Evolutionary conservation across 2,888 invertebrate species (phyloP), one percentile per base, ranked within the genome.

Genomic region (Aporophyla lueneburgensis): DNA sequence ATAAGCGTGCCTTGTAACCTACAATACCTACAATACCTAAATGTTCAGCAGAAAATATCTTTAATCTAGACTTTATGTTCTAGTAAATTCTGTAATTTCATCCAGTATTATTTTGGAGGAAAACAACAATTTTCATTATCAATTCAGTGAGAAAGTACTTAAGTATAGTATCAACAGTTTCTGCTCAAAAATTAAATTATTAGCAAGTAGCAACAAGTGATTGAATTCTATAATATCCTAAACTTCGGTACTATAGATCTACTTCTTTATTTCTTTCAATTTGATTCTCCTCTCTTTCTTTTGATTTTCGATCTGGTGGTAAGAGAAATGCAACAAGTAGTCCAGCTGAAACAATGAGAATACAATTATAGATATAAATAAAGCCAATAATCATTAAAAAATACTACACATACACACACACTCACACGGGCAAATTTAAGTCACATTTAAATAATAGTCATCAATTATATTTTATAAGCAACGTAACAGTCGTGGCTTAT

Each of bases 281-380:
- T 66, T 71, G 1, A 56, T 62, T 63, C 7, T 66, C 24, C 10
- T 59, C 27, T 46, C 5, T 33, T 33, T 33, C 33, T 54, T 67
- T 71, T 62, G 66, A 12, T 74, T 84, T 87, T 14, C 43, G 5
- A 71, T 95, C 94, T 40, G 91, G 65, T 10, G 95, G 95, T 27
- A 95, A 85, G 69, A 94, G 90, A 12, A 91, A 86, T 4, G 94
- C 86, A 5, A 93, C 91, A 24, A 89, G 16, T 21, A 94, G 80
- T 71, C 95, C 95, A 89, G 92, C 95, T 95, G 92, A 78, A 95
- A 94, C 70, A 85, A 59, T 6, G 0, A 46, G 2, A 78, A 24
- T 33, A 21, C 16, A 10, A 54, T 24, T 1, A 24, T 12, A 40
- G 59, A 33, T 33, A 33, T 46, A 46, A 46, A 1, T 46, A 46